Evolutionary conservation across 2,113 vertebrate genomes (phyloP).

Genomic region (Bos taurus): ARS-UCD2.0 NC_037347.1:10647501-10648000

Average conservation of each 20-base stretch:
- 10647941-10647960: slow-evolving; percentile 23
- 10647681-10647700: neutral
- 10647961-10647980: slow-evolving; percentile 4
- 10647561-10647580: neutral
- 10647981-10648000: neutral
- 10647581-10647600: neutral
- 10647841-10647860: slow-evolving; percentile 48
- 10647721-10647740: neutral
- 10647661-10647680: neutral
- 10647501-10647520: neutral
- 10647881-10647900: slow-evolving; percentile 17
- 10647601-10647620: neutral
- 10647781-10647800: neutral
- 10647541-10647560: neutral
- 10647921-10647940: neutral
- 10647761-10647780: neutral
- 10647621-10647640: neutral
- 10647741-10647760: neutral
- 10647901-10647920: slow-evolving; percentile 17
- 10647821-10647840: neutral
- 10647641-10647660: neutral
- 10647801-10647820: slow-evolving; percentile 9
- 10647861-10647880: slow-evolving; percentile 40
- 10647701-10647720: neutral
- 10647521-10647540: neutral